Conservation (phyloP, 2,888 invertebrate species). For the Argynnis bischoffii region DNA sequence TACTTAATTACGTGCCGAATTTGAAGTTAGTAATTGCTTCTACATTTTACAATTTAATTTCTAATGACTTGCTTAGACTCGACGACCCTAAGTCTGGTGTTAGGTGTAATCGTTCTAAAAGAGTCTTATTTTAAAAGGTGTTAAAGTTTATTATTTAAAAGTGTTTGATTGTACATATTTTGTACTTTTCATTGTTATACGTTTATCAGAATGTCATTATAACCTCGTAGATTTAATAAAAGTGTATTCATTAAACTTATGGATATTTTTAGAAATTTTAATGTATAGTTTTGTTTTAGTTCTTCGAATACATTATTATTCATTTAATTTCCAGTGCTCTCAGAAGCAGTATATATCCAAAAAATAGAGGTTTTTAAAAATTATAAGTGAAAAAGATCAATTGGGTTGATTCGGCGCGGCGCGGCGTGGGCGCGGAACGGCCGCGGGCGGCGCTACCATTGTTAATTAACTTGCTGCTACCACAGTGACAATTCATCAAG, state of each 20-base stretch:
- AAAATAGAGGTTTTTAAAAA: slow-evolving; percentile 5
- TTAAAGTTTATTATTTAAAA: slow-evolving; percentile 18
- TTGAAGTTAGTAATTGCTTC: slow-evolving; percentile 41
- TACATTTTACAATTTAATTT: slow-evolving; percentile 36
- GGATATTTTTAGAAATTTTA: not conserved
- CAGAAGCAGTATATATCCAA: not conserved
- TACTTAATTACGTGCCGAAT: slow-evolving; percentile 44
- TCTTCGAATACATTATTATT: too few species aligned
- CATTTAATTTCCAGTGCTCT: too few species aligned
- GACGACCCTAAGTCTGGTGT: slow-evolving; percentile 17
- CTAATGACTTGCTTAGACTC: slow-evolving; percentile 22
- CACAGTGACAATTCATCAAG: slow-evolving; percentile 16
- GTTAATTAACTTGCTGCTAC: slow-evolving; percentile 61
- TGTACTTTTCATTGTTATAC: slow-evolving; percentile 5
- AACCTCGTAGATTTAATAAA: not conserved
- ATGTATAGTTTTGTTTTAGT: too few species aligned
- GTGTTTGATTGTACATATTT: slow-evolving; percentile 12
- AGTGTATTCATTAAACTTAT: not conserved
- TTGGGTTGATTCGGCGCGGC: slow-evolving; percentile 27
- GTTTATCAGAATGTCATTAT: slow-evolving; percentile 1
- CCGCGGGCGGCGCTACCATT: slow-evolving; percentile 48
- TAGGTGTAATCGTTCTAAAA: slow-evolving; percentile 12
- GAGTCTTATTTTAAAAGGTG: slow-evolving; percentile 23
- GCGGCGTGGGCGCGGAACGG: slow-evolving; percentile 27
- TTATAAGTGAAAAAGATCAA: slow-evolving; percentile 22